Conservation (phyloP, 2,113 vertebrate genomes). For the Coreoperca whiteheadi region DNA sequence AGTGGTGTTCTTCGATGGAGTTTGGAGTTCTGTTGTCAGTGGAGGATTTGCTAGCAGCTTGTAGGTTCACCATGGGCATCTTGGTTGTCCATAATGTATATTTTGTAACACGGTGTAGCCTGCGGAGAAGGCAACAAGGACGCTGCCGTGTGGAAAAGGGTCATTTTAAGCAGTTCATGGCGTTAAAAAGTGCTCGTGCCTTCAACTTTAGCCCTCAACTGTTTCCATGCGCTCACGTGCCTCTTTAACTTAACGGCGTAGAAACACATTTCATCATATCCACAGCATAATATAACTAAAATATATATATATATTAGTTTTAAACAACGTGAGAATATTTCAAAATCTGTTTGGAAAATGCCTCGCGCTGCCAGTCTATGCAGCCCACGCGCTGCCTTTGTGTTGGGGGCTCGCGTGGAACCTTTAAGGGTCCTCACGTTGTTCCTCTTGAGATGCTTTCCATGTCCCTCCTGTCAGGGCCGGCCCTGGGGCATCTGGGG, state of each 20-base stretch:
- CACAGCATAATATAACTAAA: too few species aligned
- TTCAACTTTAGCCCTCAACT: not conserved
- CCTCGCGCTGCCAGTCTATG: not conserved
- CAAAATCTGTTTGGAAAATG: not conserved
- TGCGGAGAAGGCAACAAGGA: not conserved
- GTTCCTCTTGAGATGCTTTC: not conserved
- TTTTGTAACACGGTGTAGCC: not conserved
- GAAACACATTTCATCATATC: not conserved
- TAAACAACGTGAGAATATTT: not conserved
- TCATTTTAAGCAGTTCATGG: not conserved
- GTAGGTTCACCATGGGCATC: not conserved
- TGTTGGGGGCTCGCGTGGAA: conserved; percentile 21
- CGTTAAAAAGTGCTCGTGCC: not conserved
- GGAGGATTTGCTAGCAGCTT: not conserved
- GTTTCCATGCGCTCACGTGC: not conserved
- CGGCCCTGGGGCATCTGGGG: too few species aligned
- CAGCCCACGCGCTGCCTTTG: conserved; percentile 53
- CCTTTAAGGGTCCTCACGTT: not conserved
- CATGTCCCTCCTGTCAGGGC: too few species aligned
- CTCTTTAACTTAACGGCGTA: not conserved
- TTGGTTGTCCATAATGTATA: not conserved
- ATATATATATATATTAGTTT: too few species aligned
- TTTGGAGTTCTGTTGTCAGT: not conserved
- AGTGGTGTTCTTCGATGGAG: not conserved
- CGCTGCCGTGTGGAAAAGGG: not conserved